phyloP scores from a whole-genome alignment of 1,140 invertebrate genomes.

The Papilio aristodemus region DNA sequence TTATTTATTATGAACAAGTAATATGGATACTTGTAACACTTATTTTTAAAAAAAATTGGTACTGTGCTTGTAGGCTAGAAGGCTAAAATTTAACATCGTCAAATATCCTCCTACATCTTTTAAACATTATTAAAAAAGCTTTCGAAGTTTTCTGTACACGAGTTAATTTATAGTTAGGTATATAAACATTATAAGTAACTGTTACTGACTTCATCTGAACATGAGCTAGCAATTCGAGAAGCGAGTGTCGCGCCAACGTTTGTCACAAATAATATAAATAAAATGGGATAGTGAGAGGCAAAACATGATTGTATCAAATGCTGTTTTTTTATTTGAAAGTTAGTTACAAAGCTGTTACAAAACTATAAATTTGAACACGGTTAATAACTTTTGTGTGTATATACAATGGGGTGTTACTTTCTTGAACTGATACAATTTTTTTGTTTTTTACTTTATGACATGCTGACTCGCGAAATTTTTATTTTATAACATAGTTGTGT shows the following conservation, averaged over 20 bases:
- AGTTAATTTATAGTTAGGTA: too few relatives aligned
- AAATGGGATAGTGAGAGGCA: conserved; percentile 52
- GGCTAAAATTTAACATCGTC: too few relatives aligned
- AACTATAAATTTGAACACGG: conserved; percentile 36
- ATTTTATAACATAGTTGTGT: too few relatives aligned
- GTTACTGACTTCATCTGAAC: not conserved
- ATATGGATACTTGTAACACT: too few relatives aligned
- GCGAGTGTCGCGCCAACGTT: not conserved
- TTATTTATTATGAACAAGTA: too few relatives aligned
- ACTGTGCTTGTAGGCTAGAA: too few relatives aligned
- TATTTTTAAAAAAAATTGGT: too few relatives aligned
- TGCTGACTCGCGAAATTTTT: not conserved
- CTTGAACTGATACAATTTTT: conserved; percentile 16
- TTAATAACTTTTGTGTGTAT: conserved; percentile 28
- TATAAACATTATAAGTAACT: too few relatives aligned
- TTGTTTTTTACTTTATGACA: not conserved
- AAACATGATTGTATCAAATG: conserved; percentile 43
- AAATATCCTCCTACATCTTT: too few relatives aligned
- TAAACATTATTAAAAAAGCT: too few relatives aligned
- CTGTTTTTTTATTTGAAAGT: conserved; percentile 47
- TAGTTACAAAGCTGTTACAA: conserved; percentile 47
- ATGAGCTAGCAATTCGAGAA: not conserved
- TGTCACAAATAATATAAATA: conserved; percentile 48
- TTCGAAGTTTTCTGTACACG: too few relatives aligned
- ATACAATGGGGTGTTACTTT: conserved; percentile 39